A percentile compares a stretch with the other conserved stretches of the same genome.
Conservation (phyloP, 2,113 vertebrate species). For the Macroglossus sobrinus region DNA sequence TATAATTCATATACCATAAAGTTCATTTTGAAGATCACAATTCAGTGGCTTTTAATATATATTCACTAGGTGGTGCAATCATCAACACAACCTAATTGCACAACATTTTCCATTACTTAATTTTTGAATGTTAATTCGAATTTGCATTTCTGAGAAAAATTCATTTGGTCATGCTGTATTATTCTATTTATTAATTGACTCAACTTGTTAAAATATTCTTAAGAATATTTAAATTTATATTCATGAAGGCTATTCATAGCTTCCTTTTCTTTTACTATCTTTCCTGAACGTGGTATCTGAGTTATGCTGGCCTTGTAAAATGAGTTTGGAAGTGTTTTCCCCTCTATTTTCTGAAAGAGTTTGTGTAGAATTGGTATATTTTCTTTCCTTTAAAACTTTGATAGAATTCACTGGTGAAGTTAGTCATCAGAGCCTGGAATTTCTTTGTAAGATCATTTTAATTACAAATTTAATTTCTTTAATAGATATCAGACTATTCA, state of each 20-base stretch:
- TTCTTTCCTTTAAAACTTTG: not conserved
- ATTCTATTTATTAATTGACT: not conserved
- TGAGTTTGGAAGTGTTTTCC: not conserved
- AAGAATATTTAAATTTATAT: not conserved
- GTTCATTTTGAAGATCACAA: not conserved
- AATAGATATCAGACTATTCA: not conserved
- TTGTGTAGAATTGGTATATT: not conserved
- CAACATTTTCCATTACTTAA: not conserved
- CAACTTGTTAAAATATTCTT: slow-evolving; percentile 16
- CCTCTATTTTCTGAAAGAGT: not conserved
- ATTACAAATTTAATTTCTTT: not conserved
- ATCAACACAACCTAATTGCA: not conserved
- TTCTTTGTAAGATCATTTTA: not conserved
- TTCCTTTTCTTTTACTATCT: not conserved
- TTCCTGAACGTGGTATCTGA: not conserved
- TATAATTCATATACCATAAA: not conserved
- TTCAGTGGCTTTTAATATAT: not conserved
- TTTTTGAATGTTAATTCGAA: not conserved
- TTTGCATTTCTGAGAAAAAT: not conserved
- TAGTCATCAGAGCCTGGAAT: not conserved
- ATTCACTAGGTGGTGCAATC: not conserved
- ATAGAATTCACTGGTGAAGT: not conserved
- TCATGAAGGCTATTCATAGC: not conserved
- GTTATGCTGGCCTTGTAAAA: not conserved
- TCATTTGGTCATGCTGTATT: not conserved